Evolutionary conservation across 1,140 invertebrate species (phyloP), one percentile per base, ranked within the genome.

Genomic region (Yoshiicerus persimilis): DNA sequence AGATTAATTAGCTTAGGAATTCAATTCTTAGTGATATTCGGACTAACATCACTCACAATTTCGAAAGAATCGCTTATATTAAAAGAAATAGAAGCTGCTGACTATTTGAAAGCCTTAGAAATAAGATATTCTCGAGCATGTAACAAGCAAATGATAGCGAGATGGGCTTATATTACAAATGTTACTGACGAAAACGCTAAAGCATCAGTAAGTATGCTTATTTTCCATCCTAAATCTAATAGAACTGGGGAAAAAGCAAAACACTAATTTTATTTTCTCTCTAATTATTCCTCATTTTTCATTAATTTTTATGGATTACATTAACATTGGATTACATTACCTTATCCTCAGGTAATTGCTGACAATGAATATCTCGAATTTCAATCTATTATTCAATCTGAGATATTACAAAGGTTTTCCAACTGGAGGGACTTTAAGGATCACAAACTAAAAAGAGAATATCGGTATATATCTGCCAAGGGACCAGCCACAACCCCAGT

Each of bases 151-250:
- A 89, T 88, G 39, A 86, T 56, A 3, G 77, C 88, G 2, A 25
- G 89, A 47, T 91, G 90, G 90, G 75, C 77, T 25, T 91, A 91
- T 75, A 88, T 90, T 11, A 91, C 90, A 11, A 88, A 91, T 62
- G 84, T 91, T 10, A 90, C 89, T 0, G 66, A 25, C 9, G 88
- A 86, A 32, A 91, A 88, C 47, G 90, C 80, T 36, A 25, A 84
- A 27, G 80, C 39, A 36, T 84, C 86, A 5, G 90, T 91, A 90
- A 84, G 87, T n/a, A 38, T 47, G 41, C 36, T 80, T 39, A 32
- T 11, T 77, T 39, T 23, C 3, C 27, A n/a, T 23, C 13, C n/a
- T 32, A 11, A 75, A n/a, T n/a, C n/a, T n/a, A n/a, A n/a, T n/a
- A n/a, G n/a, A n/a, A n/a, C n/a, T n/a, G n/a, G n/a, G n/a, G n/a